Evolutionary conservation across 2,797 vertebrate genomes (phyloP).

Genomic region (Dryobates pubescens): DNA sequence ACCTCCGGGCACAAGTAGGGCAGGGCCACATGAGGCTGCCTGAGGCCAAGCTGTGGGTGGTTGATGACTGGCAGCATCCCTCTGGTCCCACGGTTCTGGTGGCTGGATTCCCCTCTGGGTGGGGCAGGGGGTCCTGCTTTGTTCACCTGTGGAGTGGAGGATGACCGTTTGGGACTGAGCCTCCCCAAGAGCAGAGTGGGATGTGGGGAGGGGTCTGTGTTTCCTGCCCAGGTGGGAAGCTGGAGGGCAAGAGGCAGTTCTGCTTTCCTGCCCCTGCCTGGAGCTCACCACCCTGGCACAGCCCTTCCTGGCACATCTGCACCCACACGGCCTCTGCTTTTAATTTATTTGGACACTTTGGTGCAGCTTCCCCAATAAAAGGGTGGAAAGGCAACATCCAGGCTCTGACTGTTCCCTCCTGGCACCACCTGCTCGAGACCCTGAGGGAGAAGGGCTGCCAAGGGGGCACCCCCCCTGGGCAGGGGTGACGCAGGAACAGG

Average conservation of each 20-base stretch:
- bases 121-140: neutral
- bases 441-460: no score
- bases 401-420: conserved; percentile 5
- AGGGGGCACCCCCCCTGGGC: neutral
- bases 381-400: neutral
- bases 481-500: neutral
- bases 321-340: neutral
- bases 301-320: neutral
- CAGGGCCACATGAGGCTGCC: neutral
- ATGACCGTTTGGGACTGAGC: neutral
- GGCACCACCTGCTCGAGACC: neutral
- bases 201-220: accelerated
- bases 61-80: neutral
- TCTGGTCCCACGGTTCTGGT: neutral
- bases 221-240: neutral
- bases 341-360: conserved; percentile 45
- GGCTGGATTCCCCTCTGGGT: neutral
- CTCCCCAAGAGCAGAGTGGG: neutral
- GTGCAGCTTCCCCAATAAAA: conserved; percentile 37
- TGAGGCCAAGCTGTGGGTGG: neutral
- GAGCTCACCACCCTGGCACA: no score
- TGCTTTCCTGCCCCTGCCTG: neutral
- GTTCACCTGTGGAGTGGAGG: neutral
- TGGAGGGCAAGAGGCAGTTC: neutral
- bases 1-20: accelerated